Percentiles rank a stretch among this genome's conserved stretches.
phyloP scores from a whole-genome alignment of 1,140 invertebrate species.

The Achroia grisella region DNA sequence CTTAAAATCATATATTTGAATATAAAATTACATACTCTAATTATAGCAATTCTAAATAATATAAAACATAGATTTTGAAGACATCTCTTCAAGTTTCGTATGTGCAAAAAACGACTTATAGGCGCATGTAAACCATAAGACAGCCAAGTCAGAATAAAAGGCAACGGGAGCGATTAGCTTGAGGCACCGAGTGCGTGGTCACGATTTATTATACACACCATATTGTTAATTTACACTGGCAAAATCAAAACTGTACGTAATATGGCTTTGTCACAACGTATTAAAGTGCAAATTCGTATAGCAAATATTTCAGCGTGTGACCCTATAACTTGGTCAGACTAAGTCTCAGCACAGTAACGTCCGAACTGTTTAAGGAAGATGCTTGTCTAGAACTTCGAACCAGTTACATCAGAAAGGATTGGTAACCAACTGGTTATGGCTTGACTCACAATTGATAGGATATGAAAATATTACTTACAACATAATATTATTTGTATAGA shows the following conservation, averaged over 20 bases:
- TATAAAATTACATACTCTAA: no score
- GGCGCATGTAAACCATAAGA: background rate
- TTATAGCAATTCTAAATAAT: no score
- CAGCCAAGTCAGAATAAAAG: conserved; percentile 20
- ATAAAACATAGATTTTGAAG: no score
- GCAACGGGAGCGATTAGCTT: conserved; percentile 58
- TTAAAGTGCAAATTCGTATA: conserved; percentile 14
- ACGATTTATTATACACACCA: conserved; percentile 48
- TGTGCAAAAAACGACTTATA: no score
- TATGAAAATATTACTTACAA: no score
- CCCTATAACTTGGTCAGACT: conserved; percentile 12
- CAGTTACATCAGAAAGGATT: conserved; percentile 25
- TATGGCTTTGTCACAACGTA: background rate
- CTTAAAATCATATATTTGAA: no score
- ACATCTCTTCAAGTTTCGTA: no score
- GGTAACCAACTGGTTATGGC: background rate
- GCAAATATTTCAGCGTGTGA: conserved; percentile 15
- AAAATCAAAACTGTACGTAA: conserved; percentile 1
- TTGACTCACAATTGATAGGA: no score
- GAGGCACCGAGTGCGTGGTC: conserved; percentile 44
- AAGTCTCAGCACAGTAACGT: conserved; percentile 28
- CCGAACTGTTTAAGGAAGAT: conserved; percentile 54
- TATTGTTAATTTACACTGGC: conserved; percentile 21
- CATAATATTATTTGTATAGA: no score
- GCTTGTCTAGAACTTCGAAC: conserved; percentile 45